These are phyloP conservation scores for Bubo scandiacus DNA, from an alignment of 2,113 vertebrate genomes.

Conservation along the genomic window DNA sequence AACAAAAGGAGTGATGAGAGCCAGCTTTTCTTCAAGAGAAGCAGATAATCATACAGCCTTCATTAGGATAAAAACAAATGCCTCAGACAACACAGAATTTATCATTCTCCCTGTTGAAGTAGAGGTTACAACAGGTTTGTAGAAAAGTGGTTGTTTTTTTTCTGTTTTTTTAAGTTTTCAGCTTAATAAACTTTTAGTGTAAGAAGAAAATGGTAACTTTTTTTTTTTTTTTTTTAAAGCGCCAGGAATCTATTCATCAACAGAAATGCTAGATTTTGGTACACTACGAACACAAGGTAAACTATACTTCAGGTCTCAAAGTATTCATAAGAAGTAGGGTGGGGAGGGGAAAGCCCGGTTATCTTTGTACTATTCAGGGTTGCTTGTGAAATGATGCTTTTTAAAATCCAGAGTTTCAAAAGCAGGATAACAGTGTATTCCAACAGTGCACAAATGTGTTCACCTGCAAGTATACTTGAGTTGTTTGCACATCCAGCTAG, in stretches of 20 bases:
- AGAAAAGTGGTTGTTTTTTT: neutral
- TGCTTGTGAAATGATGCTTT: neutral
- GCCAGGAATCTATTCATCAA: slow-evolving; percentile 86
- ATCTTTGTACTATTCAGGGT: neutral
- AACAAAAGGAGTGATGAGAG: slow-evolving; percentile 99
- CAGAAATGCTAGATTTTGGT: slow-evolving; percentile 98
- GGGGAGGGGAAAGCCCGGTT: neutral
- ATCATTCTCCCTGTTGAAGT: slow-evolving; percentile 98
- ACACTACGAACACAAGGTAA: slow-evolving; percentile 94
- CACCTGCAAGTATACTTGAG: neutral
- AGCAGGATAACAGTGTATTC: neutral
- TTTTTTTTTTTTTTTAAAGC: slow-evolving; percentile 60
- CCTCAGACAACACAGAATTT: slow-evolving; percentile 90
- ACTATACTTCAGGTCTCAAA: neutral
- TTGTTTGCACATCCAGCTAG: neutral
- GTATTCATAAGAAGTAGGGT: neutral
- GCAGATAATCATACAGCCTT: slow-evolving; percentile 98
- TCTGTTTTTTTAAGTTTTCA: neutral
- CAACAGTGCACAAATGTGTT: neutral
- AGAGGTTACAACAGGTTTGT: slow-evolving; percentile 95
- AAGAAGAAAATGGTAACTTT: neutral
- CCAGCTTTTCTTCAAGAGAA: slow-evolving; percentile 96
- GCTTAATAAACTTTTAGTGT: neutral
- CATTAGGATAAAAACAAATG: slow-evolving; percentile 97
- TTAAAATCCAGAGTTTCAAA: neutral